Conservation (phyloP, 2,113 vertebrate genomes). For the Rhinolophus sinicus region DNA sequence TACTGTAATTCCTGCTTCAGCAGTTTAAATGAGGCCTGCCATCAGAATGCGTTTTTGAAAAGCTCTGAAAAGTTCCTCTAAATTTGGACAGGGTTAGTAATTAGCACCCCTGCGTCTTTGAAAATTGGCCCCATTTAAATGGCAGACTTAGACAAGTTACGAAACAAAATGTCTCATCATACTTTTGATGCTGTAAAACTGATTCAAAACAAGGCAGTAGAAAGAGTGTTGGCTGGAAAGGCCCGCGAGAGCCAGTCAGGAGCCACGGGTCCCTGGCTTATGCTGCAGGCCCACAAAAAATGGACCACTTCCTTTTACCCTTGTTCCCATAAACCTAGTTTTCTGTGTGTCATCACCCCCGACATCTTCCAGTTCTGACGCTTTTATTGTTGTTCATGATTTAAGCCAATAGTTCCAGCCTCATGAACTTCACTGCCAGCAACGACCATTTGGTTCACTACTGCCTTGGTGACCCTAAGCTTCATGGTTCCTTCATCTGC, state of each 20-base stretch:
- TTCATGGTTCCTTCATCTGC: background rate
- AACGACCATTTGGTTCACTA: background rate
- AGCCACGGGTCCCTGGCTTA: background rate
- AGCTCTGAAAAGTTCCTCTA: slow-evolving; percentile 34
- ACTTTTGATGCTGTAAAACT: background rate
- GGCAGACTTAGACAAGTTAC: background rate
- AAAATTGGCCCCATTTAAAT: slow-evolving; percentile 50
- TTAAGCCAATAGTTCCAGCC: background rate
- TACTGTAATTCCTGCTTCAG: background rate
- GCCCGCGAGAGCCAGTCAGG: background rate
- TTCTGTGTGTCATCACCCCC: background rate
- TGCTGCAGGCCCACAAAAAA: accelerated
- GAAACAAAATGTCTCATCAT: slow-evolving; percentile 13
- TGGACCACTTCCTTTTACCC: background rate
- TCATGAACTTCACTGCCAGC: background rate
- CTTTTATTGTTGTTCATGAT: background rate
- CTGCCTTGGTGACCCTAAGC: background rate
- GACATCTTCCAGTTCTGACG: background rate
- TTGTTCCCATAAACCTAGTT: background rate
- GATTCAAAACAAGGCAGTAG: background rate
- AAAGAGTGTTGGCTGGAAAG: background rate
- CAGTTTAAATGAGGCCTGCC: slow-evolving; percentile 20
- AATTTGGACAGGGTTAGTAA: slow-evolving; percentile 34
- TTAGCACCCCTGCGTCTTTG: slow-evolving; percentile 46
- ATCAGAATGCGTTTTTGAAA: slow-evolving; percentile 27